Evolutionary conservation across 1,140 invertebrate species (phyloP).

Genomic region (Carcinoscorpius rotundicauda): DNA sequence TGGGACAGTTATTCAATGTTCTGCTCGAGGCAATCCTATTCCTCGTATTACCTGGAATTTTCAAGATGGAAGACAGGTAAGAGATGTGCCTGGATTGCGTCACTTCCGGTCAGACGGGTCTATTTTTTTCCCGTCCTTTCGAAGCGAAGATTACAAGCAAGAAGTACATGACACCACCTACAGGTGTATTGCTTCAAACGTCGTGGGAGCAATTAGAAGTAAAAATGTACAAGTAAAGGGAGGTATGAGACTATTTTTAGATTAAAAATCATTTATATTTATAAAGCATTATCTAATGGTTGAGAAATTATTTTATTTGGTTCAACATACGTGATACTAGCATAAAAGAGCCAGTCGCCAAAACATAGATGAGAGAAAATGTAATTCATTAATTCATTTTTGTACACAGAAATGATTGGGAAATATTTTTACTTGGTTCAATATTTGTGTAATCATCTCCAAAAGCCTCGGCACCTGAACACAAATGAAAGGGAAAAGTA

Average conservation of each 20-base stretch:
- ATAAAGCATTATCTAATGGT: no score
- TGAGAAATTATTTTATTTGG: no score
- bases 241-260: constrained; percentile 49
- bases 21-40: constrained; percentile 72
- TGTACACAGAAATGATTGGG: no score
- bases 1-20: constrained; percentile 80
- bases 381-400: no score
- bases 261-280: no score
- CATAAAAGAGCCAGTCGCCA: no score
- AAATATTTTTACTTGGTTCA: no score
- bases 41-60: constrained; percentile 70
- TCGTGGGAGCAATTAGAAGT: constrained; percentile 77
- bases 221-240: constrained; percentile 85
- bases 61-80: constrained; percentile 45
- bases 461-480: no score
- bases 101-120: constrained; percentile 42
- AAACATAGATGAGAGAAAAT: no score
- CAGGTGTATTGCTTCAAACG: constrained; percentile 78
- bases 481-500: no score
- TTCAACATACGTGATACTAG: no score
- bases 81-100: constrained; percentile 52
- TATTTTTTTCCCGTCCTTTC: constrained; percentile 32
- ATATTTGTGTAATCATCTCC: no score
- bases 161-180: constrained; percentile 43
- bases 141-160: constrained; percentile 35